phyloP scores from a whole-genome alignment of 2,113 vertebrate genomes.

The Accipiter cooperii region DNA sequence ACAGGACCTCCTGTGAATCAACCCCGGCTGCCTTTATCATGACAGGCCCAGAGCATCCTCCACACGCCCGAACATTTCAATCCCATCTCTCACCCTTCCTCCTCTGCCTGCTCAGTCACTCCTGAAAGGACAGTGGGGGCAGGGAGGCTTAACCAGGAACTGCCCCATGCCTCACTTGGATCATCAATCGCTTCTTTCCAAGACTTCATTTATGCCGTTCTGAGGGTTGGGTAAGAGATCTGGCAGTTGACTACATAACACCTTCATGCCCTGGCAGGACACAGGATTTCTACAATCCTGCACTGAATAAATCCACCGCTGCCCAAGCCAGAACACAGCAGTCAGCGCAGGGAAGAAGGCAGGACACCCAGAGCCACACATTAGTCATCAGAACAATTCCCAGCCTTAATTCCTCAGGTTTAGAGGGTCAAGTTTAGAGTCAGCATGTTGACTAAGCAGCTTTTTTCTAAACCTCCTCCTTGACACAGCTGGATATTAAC shows the following conservation, averaged over 20 bases:
- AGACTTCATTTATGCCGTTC: accelerated
- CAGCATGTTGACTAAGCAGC: not conserved
- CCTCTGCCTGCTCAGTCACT: not conserved
- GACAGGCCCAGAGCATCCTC: not conserved
- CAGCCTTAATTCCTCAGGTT: not conserved
- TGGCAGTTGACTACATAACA: accelerated
- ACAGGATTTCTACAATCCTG: not conserved
- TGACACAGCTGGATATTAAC: not conserved
- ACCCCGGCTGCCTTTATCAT: not conserved
- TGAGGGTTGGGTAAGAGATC: too few species aligned
- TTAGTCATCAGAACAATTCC: not conserved
- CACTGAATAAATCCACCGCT: accelerated
- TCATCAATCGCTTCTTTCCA: accelerated
- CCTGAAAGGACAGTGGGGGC: accelerated
- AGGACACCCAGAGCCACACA: not conserved
- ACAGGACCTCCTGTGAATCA: not conserved
- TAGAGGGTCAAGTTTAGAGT: not conserved
- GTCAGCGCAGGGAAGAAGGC: not conserved
- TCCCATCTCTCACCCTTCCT: not conserved
- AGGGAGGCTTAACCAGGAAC: not conserved
- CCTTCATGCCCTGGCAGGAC: not conserved
- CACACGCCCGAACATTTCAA: accelerated
- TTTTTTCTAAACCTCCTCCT: not conserved
- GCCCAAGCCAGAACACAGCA: not conserved
- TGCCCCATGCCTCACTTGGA: not conserved